Conservation (phyloP, 2,113 vertebrate species). For the Channa argus region DNA sequence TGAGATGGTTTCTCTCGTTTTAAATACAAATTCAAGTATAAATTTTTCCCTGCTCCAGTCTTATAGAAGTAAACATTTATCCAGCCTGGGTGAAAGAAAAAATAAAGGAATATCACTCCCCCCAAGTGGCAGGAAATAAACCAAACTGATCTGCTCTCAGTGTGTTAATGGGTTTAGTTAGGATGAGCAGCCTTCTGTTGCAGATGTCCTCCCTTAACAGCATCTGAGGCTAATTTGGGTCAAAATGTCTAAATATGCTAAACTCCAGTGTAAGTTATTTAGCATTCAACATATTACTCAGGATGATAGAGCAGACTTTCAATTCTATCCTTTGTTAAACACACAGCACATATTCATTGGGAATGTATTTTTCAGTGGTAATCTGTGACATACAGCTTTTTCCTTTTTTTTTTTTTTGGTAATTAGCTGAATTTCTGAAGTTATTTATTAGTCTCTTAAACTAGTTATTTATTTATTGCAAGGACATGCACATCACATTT, state of each 20-base stretch:
- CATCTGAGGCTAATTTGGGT: constrained; percentile 41
- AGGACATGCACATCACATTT: not conserved
- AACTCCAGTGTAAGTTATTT: not conserved
- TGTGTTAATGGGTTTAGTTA: constrained; percentile 24
- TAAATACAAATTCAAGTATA: too few relatives aligned
- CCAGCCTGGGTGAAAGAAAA: not conserved
- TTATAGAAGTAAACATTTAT: not conserved
- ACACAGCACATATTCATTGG: not conserved
- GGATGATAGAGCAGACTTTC: not conserved
- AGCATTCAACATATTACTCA: not conserved
- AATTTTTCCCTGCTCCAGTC: not conserved
- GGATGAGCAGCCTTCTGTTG: constrained; percentile 3
- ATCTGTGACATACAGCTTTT: not conserved
- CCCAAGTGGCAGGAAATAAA: not conserved
- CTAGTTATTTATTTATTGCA: not conserved
- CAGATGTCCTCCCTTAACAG: constrained; percentile 10
- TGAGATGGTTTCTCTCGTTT: not conserved
- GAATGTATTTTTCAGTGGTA: not conserved
- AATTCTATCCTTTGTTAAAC: not conserved
- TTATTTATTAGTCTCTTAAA: too few relatives aligned
- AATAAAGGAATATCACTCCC: not conserved
- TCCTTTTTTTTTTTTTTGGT: not conserved
- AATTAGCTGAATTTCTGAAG: not conserved
- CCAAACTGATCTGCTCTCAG: not conserved
- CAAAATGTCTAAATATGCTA: constrained; percentile 5